Evolutionary conservation across 2,113 vertebrate species (phyloP).

Genomic region (Limnothrissa miodon): DNA sequence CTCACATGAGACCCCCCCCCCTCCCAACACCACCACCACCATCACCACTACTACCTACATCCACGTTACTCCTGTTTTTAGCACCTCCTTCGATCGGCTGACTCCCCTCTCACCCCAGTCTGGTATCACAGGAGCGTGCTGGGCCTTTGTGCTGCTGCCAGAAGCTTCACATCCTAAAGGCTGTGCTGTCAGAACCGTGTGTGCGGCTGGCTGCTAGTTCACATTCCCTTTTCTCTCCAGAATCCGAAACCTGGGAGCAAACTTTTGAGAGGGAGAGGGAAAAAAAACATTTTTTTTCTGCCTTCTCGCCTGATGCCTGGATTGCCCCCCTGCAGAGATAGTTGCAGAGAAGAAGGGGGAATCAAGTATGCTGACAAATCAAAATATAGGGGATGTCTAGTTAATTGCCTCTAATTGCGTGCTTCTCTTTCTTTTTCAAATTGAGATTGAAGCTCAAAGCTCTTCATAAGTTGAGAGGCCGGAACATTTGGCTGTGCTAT

Average conservation of each 20-base stretch:
- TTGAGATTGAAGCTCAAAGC: background rate
- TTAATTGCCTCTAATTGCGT: background rate
- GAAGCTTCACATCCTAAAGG: background rate
- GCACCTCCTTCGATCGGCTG: slow-evolving; percentile 17
- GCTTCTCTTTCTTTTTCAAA: background rate
- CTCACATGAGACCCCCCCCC: background rate
- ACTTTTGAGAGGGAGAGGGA: background rate
- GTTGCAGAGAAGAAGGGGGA: background rate
- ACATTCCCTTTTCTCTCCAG: too few species aligned
- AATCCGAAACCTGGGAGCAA: background rate
- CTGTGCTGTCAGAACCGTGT: background rate
- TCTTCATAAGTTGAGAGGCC: background rate
- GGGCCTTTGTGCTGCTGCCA: slow-evolving; percentile 9
- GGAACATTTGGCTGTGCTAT: background rate
- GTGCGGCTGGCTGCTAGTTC: background rate
- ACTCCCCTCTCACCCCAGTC: slow-evolving; percentile 9
- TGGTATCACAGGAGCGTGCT: slow-evolving; percentile 13
- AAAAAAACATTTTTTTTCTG: background rate
- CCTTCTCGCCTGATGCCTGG: background rate
- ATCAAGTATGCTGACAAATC: background rate
- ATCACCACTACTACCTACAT: background rate
- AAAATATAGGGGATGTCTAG: background rate
- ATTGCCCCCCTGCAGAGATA: background rate
- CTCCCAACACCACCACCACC: background rate
- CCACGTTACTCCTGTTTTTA: background rate